Evolutionary conservation across 1,140 invertebrate genomes (phyloP), one percentile per base, ranked within the genome.

Genomic region (Euura lappo): DNA sequence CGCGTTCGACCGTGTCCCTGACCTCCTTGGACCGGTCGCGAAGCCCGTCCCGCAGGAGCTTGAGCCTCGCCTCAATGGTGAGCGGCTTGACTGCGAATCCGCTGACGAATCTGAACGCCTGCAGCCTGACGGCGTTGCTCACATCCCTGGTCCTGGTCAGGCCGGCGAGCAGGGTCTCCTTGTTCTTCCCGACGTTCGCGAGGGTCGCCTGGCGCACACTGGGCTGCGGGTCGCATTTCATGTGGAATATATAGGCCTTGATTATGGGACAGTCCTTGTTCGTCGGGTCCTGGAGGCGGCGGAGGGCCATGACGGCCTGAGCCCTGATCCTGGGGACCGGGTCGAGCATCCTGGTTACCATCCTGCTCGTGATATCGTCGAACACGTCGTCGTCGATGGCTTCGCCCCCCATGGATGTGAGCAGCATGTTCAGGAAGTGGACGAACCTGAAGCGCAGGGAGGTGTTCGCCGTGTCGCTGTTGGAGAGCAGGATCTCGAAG

Each of bases 261-360:
- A 95, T 93, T 0, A 97, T 92, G 10, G 91, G 91, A 87, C 96
- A 96, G 69, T 92, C 88, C 11, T 91, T 89, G 79, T 95, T 91
- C 44, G 88, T 87, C 0, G 95, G 95, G 78, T 95, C 93, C 85
- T 97, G 96, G 3, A 97, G 87, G 51, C 95, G 88, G 42, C 93
- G 90, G 13, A 97, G 86, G n/a, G 95, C 95, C n/a, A n/a, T 80
- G 1, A 96, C 92, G 11, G 95, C 95, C 80, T 96, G 92, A 51
- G 92, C 91, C 64, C 95, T 87, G 0, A 97, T 93, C 74, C 91
- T 90, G 4, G 93, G 89, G n/a, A 92, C 90, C 45, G 90, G 92
- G 79, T 95, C 94, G 85, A 93, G 85, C 4, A 94, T 85, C 47
- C 93, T 81, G 44, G 92, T 89, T 6, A 93, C 87, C 93, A 96